Evolutionary conservation across 2,113 vertebrate genomes (phyloP), one percentile per base, ranked within the genome.

Genomic region (Semicossyphus pulcher): DNA sequence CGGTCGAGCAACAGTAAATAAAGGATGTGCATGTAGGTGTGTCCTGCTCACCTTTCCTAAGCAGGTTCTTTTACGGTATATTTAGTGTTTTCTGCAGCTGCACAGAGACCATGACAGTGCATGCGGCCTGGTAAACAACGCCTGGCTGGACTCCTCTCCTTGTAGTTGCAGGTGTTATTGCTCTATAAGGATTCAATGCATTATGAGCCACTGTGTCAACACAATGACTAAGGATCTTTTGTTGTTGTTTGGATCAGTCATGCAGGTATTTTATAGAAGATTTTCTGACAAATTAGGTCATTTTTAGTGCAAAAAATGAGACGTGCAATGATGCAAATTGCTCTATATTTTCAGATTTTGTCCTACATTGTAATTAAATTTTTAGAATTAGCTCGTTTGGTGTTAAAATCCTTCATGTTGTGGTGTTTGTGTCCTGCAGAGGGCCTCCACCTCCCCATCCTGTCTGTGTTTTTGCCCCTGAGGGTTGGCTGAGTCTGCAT

Each of bases 381-480:
- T 32, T 42, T 5, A 44, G 18, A 2, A 20, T 28, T 4, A 34
- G 32, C 1, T 14, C n/a, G 34, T 58, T 41, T 15, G 2, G 32
- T 48, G 60, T 44, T 47, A 23, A 12, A 20, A 7, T 74, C 18
- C 34, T 20, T 69, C 37, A 56, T 84, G 65, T 59, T 80, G 59
- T 77, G 36, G 70, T 64, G 78, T 25, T 10, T 20, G 72, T 63
- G 74, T 79, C 75, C 86, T 85, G 68, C 65, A 83, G 77, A 81
- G 78, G 85, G 83, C 79, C 80, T 63, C 75, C 83, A 78, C 61
- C 64, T 86, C 60, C 68, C 65, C 54, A 78, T 71, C 74, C 67
- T 88, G 90, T 91, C 86, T 91, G 86, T 80, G 72, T 60, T 80
- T 88, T 66, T 85, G 73, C 87, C 88, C 75, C 5, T 44, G n/a